phyloP scores from a whole-genome alignment of 2,797 vertebrate genomes.

The Ptychadena robeensis region DNA sequence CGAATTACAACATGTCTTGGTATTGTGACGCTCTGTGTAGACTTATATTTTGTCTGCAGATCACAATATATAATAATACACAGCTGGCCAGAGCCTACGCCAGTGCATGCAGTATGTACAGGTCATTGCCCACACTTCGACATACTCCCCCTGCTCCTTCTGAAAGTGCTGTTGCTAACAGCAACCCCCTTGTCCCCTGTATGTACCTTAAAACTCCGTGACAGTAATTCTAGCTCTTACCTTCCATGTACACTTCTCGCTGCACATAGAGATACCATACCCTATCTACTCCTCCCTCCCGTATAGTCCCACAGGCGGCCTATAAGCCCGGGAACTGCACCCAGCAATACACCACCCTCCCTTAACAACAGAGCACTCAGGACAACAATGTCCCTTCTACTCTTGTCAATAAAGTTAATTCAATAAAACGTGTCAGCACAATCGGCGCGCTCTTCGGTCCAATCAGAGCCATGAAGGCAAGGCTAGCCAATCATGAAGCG shows the following conservation, averaged over 20 bases:
- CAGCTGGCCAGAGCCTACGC: too few species aligned
- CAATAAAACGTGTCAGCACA: not conserved
- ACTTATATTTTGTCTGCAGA: too few species aligned
- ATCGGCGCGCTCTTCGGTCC: not conserved
- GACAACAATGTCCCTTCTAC: not conserved
- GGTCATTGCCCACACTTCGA: too few species aligned
- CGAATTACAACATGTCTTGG: too few species aligned
- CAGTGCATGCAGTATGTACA: too few species aligned
- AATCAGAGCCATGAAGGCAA: not conserved
- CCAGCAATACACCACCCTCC: conserved; percentile 5
- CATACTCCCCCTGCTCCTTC: too few species aligned
- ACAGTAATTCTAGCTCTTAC: not conserved
- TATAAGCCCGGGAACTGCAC: conserved; percentile 5
- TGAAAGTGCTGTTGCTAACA: too few species aligned
- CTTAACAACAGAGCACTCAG: conserved; percentile 17
- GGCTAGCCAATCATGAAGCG: not conserved
- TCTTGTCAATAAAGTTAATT: conserved; percentile 40
- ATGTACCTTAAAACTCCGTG: too few species aligned
- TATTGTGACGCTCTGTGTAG: too few species aligned
- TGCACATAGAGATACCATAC: not conserved
- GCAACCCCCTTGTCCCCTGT: too few species aligned
- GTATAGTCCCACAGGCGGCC: not conserved
- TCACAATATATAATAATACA: too few species aligned
- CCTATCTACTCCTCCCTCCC: not conserved
- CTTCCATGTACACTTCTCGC: not conserved